Conservation (phyloP, 2,888 invertebrate species). For the Diarsia mendica region DNA sequence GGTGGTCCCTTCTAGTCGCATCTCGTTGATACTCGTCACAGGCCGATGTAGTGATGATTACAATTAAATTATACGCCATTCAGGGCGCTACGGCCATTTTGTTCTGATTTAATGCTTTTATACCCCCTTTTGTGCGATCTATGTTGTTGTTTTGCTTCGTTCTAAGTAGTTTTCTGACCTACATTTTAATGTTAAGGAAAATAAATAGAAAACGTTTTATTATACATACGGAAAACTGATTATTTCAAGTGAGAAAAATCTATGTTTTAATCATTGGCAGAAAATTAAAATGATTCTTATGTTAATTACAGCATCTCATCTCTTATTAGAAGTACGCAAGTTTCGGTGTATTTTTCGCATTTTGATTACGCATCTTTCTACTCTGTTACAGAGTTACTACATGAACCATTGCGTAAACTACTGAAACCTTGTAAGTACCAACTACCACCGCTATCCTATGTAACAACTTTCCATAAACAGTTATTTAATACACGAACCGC, state of each 20-base stretch:
- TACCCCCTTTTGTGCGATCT: slow-evolving; percentile 65
- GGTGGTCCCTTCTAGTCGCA: slow-evolving; percentile 86
- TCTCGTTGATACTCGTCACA: slow-evolving; percentile 88
- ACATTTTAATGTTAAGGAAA: slow-evolving; percentile 52
- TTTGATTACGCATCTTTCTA: background rate
- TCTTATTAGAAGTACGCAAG: background rate
- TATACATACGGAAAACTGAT: background rate
- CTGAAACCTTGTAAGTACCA: background rate
- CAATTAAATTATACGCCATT: slow-evolving; percentile 88
- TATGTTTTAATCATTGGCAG: too few species aligned
- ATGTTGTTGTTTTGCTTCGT: slow-evolving; percentile 62
- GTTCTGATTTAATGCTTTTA: slow-evolving; percentile 83
- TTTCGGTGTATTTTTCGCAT: background rate
- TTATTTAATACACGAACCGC: background rate
- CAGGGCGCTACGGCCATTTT: slow-evolving; percentile 83
- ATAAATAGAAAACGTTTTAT: slow-evolving; percentile 3
- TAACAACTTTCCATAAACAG: slow-evolving; percentile 2
- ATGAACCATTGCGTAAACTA: background rate
- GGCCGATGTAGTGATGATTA: slow-evolving; percentile 89
- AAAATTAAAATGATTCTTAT: background rate
- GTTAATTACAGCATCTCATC: too few species aligned
- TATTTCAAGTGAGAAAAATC: background rate
- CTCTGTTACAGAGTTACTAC: background rate
- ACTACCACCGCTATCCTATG: background rate
- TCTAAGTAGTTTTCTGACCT: slow-evolving; percentile 57